Evolutionary conservation across 1,140 invertebrate species (phyloP), one percentile per base, ranked within the genome.

Genomic region (Drosophila parabipectinata): DNA sequence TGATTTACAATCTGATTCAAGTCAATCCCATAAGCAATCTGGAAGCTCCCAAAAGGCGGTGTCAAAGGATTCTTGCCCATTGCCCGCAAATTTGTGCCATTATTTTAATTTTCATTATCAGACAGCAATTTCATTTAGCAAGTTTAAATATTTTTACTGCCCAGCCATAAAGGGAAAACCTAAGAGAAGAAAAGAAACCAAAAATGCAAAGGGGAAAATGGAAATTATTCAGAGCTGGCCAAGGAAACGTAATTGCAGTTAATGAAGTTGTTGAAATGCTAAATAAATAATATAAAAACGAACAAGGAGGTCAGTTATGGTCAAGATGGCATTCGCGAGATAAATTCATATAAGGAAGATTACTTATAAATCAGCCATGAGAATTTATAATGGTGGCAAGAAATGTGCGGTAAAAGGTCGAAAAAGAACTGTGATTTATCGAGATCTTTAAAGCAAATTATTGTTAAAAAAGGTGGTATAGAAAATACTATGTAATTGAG

Each of bases 241-340:
- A 55, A 39, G 66, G 10, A 37, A 58, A 69, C 39, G 52, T 68
- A 56, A 69, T 69, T 69, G 66, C 44, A 69, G 63, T 69, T 69
- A 68, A 69, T 69, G 51, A 68, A 56, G 60, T 57, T 68, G 78
- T 64, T 69, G 68, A 74, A 82, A 78, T 83, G 63, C 75, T 80
- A 73, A 80, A 84, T 77, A 77, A 73, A 80, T 80, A 76, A 75
- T 28, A 64, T 52, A 24, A n/a, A 10, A 39, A 30, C n/a, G 14
- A 9, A 24, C 32, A 34, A 39, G 12, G 52, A 48, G 18, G 44
- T 10, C 44, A 47, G 9, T 24, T 21, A 18, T 18, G 41, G 44
- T 3, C 32, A 56, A 50, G 45, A 47, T 15, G 51, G 24, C 77
- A 37, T 18, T 58, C 57, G 34, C 39, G 24, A 18, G 59, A 30